Evolutionary conservation across 1,140 invertebrate genomes (phyloP).

Genomic region (Drosophila quadrilineata): DNA sequence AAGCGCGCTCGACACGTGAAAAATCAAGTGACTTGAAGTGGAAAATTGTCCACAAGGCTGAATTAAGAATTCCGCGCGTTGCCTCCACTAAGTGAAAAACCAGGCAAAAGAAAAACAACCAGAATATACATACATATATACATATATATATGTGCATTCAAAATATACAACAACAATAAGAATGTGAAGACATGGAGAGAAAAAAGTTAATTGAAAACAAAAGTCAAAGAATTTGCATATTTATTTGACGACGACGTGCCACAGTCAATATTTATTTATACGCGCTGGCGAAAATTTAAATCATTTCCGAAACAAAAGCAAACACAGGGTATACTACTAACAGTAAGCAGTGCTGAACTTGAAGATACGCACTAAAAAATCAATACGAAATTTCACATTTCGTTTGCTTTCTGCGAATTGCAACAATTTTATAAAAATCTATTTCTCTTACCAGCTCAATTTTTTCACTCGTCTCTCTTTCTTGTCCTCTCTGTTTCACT

Average conservation of each 20-base stretch:
- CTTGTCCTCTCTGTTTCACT: background rate
- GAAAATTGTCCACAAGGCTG: constrained; percentile 37
- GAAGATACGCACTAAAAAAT: background rate
- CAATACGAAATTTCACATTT: background rate
- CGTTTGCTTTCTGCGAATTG: background rate
- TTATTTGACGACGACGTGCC: constrained; percentile 60
- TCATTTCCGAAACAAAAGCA: constrained; percentile 52
- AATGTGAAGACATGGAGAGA: constrained; percentile 16
- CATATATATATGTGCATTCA: too few species aligned
- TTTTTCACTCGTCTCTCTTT: constrained; percentile 9
- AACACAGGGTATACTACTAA: constrained; percentile 6
- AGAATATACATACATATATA: too few species aligned
- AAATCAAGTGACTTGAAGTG: constrained; percentile 28
- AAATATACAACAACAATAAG: too few species aligned
- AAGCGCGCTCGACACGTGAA: background rate
- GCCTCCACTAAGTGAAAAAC: constrained; percentile 17
- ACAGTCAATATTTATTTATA: constrained; percentile 76
- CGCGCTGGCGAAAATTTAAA: constrained; percentile 65
- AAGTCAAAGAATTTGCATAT: constrained; percentile 75
- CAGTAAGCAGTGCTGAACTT: background rate
- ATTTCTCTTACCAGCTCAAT: constrained; percentile 4
- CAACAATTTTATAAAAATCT: background rate
- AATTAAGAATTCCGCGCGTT: constrained; percentile 39
- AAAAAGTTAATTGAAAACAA: constrained; percentile 78
- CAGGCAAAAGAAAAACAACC: constrained; percentile 11